These are phyloP conservation scores for Hylia prasina DNA, from an alignment of 2,113 vertebrate species.

Conservation along the genomic window DNA sequence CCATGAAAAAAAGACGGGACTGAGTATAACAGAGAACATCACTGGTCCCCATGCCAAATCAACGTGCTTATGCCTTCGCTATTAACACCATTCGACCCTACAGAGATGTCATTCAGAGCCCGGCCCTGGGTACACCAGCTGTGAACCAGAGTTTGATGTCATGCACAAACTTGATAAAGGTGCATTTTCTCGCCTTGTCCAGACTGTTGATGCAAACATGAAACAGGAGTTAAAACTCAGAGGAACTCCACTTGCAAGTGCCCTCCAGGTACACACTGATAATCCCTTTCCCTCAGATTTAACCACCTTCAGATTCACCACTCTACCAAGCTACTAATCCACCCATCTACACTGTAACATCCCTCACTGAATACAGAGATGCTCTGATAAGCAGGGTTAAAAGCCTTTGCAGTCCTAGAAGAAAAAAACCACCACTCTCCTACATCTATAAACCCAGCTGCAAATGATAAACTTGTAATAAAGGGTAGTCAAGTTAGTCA, in stretches of 20 bases:
- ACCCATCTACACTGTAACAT: neutral
- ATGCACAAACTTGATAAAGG: neutral
- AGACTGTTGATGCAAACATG: neutral
- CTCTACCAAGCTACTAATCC: neutral
- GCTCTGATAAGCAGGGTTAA: neutral
- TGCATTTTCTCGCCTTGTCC: fast-evolving
- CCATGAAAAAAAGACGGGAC: neutral
- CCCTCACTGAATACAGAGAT: neutral
- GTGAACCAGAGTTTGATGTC: neutral
- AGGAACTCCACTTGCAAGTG: neutral
- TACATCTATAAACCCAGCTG: neutral
- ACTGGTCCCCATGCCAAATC: neutral
- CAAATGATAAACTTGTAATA: neutral
- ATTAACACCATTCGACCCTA: neutral
- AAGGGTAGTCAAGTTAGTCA: neutral
- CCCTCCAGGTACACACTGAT: neutral
- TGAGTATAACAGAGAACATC: neutral
- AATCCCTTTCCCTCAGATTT: neutral
- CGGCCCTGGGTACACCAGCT: neutral
- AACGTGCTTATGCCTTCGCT: neutral
- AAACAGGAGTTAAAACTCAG: neutral
- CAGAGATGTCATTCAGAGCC: neutral
- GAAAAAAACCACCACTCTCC: neutral
- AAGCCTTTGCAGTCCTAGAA: neutral
- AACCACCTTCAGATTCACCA: neutral